A percentile compares a stretch with the other conserved stretches of the same genome.
Evolutionary conservation across 2,888 invertebrate genomes (phyloP).

Genomic region (Spisula subtruncata): DNA sequence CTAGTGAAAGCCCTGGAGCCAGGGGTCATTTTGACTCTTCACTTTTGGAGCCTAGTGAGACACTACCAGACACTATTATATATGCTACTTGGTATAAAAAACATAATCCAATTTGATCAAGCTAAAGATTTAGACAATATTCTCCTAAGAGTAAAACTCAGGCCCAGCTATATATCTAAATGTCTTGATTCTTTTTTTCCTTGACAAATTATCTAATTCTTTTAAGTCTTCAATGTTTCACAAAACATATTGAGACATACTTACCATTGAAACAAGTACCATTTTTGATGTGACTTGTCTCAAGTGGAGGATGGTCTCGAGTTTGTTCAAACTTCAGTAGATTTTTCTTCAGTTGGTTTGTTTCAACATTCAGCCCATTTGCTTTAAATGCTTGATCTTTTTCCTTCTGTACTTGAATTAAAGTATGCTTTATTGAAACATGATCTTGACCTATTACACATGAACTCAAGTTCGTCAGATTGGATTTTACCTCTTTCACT

Average conservation of each 20-base stretch:
- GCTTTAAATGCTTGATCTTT: background rate
- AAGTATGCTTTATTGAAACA: background rate
- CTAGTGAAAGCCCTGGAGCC: too few relatives aligned
- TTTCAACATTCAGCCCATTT: background rate
- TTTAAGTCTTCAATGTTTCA: too few relatives aligned
- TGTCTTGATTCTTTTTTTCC: too few relatives aligned
- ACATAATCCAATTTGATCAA: too few relatives aligned
- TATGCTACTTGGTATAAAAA: too few relatives aligned
- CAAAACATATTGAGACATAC: background rate
- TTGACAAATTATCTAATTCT: too few relatives aligned
- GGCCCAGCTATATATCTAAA: too few relatives aligned
- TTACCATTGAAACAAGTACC: background rate
- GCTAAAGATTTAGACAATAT: too few relatives aligned
- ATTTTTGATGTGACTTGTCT: background rate
- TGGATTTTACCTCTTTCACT: background rate
- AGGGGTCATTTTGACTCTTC: too few relatives aligned
- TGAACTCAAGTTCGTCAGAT: background rate
- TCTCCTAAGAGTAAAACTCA: too few relatives aligned
- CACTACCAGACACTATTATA: too few relatives aligned
- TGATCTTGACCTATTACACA: background rate
- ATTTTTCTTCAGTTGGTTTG: background rate
- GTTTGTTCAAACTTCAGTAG: slow-evolving; percentile 6
- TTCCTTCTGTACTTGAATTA: background rate
- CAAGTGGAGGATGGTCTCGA: background rate
- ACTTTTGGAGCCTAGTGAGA: too few relatives aligned